Conservation (phyloP, 2,888 invertebrate genomes). For the Nomada hirtipes region DNA sequence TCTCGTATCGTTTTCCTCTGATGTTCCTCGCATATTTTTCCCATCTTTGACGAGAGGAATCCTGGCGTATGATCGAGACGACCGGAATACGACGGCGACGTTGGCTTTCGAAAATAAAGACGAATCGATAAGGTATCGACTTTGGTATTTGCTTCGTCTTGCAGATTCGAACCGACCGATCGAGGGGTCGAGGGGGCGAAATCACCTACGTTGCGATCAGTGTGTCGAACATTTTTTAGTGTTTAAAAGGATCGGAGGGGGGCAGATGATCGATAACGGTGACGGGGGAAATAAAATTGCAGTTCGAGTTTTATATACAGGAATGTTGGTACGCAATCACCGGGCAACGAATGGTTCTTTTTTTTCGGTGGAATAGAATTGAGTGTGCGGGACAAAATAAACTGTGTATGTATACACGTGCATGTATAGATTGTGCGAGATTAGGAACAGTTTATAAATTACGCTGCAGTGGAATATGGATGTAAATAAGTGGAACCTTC, state of each 20-base stretch:
- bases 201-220: no score
- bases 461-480: no score
- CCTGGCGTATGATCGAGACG: slow-evolving; percentile 11
- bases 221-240: background rate
- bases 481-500: no score
- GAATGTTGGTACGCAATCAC: no score
- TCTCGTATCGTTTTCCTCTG: background rate
- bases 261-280: background rate
- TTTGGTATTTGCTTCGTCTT: background rate
- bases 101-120: slow-evolving; percentile 13
- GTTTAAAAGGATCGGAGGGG: no score
- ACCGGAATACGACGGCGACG: background rate
- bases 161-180: background rate
- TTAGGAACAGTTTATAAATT: no score
- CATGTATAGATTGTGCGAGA: no score
- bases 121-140: slow-evolving; percentile 1
- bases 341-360: no score
- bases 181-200: no score
- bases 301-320: background rate
- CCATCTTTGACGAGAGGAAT: slow-evolving; percentile 16
- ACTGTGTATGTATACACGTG: no score
- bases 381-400: no score
- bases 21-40: background rate
- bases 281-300: background rate
- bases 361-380: no score